These are phyloP conservation scores for Chrysodeixis includens DNA, from an alignment of 2,888 invertebrate genomes.

Conservation along the genomic window DNA sequence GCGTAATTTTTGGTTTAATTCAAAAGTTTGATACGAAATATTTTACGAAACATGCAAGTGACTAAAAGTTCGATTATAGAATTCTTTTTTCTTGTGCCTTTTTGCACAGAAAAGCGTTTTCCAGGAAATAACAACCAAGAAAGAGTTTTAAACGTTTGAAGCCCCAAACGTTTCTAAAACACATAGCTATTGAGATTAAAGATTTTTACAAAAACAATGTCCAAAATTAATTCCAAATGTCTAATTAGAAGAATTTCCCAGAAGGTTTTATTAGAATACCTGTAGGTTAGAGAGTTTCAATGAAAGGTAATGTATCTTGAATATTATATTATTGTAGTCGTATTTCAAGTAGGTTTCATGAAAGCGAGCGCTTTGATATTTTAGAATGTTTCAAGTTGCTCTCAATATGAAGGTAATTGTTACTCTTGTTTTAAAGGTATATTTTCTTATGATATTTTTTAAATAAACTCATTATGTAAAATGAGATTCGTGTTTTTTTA, in stretches of 20 bases:
- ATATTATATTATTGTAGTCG: slow-evolving; percentile 29
- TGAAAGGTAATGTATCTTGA: slow-evolving; percentile 20
- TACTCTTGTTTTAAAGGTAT: neutral
- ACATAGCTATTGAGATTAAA: too few relatives aligned
- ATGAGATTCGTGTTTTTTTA: neutral
- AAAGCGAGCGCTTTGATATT: slow-evolving; percentile 18
- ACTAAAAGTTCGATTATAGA: too few relatives aligned
- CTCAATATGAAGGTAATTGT: slow-evolving; percentile 39
- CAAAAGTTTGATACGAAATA: too few relatives aligned
- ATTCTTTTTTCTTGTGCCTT: too few relatives aligned
- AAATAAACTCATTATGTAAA: neutral
- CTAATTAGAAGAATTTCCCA: slow-evolving; percentile 18
- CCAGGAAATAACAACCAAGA: too few relatives aligned
- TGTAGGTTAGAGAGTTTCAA: slow-evolving; percentile 15
- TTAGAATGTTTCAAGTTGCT: slow-evolving; percentile 5
- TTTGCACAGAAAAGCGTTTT: too few relatives aligned
- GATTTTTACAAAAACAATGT: too few relatives aligned
- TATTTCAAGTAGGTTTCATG: slow-evolving; percentile 18
- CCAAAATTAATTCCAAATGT: neutral
- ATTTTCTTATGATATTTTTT: neutral
- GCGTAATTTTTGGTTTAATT: too few relatives aligned
- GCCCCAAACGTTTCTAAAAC: too few relatives aligned
- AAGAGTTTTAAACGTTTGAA: too few relatives aligned
- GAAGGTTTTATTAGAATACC: slow-evolving; percentile 22
- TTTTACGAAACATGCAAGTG: too few relatives aligned